Conservation (phyloP, 2,888 invertebrate species). For the Lochmaea capreae region DNA sequence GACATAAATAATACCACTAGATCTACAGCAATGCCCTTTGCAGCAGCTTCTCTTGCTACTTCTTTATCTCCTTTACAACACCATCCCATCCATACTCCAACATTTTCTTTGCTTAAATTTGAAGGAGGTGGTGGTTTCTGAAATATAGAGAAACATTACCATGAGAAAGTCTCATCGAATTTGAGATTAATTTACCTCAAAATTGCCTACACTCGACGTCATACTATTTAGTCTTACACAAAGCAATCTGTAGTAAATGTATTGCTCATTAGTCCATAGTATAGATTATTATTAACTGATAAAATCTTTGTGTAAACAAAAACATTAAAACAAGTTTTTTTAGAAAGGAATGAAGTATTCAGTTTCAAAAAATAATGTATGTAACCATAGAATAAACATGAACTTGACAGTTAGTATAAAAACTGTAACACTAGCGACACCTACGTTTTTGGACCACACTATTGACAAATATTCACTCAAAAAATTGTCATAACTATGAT, state of each 20-base stretch:
- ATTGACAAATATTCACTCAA: too few species aligned
- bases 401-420: too few species aligned
- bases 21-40: conserved; percentile 74
- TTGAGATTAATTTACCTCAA: not conserved
- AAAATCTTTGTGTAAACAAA: not conserved
- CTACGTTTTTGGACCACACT: too few species aligned
- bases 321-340: not conserved
- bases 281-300: not conserved
- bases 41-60: conserved; percentile 76
- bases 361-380: not conserved
- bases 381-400: not conserved
- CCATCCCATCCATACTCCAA: conserved; percentile 75
- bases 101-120: conserved; percentile 57
- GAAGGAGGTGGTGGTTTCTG: conserved; percentile 53
- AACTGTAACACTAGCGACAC: too few species aligned
- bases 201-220: not conserved
- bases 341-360: too few species aligned
- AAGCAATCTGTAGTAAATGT: not conserved
- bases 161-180: not conserved
- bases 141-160: conserved; percentile 7
- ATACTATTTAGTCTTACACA: not conserved
- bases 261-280: not conserved
- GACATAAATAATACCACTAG: conserved; percentile 72
- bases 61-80: conserved; percentile 72
- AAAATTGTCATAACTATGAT: too few species aligned